A percentile compares a stretch with the other conserved stretches of the same genome.
Conservation (phyloP, 2,113 vertebrate genomes). For the Penelope pileata region DNA sequence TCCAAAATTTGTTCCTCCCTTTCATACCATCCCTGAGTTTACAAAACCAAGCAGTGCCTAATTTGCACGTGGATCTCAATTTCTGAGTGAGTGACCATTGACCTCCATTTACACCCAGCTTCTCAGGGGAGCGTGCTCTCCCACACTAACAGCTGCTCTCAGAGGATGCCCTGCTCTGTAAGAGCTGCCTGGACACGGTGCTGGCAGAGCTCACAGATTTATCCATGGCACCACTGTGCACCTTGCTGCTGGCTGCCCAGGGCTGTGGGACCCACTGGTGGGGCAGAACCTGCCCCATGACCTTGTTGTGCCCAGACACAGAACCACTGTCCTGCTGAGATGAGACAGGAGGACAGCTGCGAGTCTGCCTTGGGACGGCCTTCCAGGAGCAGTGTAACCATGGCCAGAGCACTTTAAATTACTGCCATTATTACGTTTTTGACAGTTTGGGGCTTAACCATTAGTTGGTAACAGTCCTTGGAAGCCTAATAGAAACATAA, state of each 20-base stretch:
- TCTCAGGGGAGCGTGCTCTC: background rate
- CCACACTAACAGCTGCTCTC: background rate
- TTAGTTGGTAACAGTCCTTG: background rate
- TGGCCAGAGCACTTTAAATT: background rate
- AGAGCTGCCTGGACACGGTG: fast-evolving
- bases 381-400: background rate
- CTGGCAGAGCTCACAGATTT: fast-evolving
- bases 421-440: background rate
- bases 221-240: background rate
- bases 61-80: background rate
- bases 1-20: background rate
- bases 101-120: background rate
- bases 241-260: background rate
- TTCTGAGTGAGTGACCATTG: background rate
- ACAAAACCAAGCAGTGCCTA: background rate
- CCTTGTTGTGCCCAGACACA: too few species aligned
- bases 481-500: background rate
- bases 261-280: fast-evolving
- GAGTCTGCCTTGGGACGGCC: background rate
- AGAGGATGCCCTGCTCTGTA: background rate
- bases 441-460: background rate
- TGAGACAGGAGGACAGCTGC: fast-evolving
- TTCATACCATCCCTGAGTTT: background rate
- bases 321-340: too few species aligned
- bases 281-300: background rate